Base-by-base conservation (phyloP, 2,888 invertebrate genomes). In the Eupithecia exiguata region DNA sequence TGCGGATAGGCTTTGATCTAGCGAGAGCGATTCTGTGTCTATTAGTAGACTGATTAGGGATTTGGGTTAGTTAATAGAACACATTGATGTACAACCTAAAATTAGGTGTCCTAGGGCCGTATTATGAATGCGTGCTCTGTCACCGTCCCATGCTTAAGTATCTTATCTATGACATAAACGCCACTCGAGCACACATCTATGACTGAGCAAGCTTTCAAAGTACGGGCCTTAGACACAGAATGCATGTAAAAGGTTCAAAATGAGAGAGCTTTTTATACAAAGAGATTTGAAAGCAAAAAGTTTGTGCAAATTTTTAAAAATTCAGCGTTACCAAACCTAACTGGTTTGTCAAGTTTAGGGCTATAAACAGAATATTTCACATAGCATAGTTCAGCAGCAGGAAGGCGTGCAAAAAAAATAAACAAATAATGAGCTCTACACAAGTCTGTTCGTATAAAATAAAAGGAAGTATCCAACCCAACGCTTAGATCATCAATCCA, bases 401-500 rank as follows among this genome's bases (percentile, higher is more conserved):
- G 21, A 21, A 53, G 53, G 53, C 21, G 21, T 21, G 53, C n/a
- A 53, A 53, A 18, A 58, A 35, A 7, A 25, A 58, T n/a, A 58
- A 30, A 25, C 62, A 35, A 62, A 18, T 35, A 62, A 18, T 35
- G 6, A 62, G 18, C 16, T 62, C 6, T 62, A 18, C 61, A 30
- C 10, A 18, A 5, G 62, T 38, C 30, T 40, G 46, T 36, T 43
- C 14, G 43, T 49, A 61, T 68, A 74, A 74, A 74, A 74, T 70
- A 75, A 75, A 70, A 70, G 67, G 53, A 75, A 72, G 73, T 68
- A 74, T 70, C 63, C 69, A 53, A 78, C 81, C 58, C 69, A 46
- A 79, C 81, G 89, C 87, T 90, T 90, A 90, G 89, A 90, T 91
- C 92, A 91, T 92, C 91, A 91, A 91, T 91, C 91, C 89, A 84